Base-by-base conservation (phyloP, 2,797 vertebrate genomes). In the Gadopsis marmoratus region DNA sequence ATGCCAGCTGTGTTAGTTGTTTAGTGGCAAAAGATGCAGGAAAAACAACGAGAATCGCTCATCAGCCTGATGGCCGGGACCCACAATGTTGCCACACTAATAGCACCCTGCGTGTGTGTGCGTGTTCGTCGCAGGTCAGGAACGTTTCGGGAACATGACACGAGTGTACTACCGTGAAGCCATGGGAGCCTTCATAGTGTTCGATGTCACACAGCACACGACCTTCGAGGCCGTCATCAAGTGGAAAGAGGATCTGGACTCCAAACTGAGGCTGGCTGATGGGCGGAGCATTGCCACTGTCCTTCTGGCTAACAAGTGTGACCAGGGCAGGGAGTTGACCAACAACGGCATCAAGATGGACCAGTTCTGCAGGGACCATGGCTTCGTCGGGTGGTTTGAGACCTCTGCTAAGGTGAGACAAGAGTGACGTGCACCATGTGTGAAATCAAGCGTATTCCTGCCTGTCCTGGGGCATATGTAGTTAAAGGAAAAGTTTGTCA, bases 131-230 rank as follows among this genome's bases (percentile, higher is more conserved):
- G 2, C 92, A 99, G 98, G 98, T 88, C 98, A 99, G 91, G 98
- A 99, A 83, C 96, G 98, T 65, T 99, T 99, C 89, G 98, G 98
- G 85, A 99, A 99, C 94, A 99, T 99, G 98, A 99, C 98, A 0
- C 95, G 98, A 1, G 98, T 99, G 50, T 99, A 99, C 92, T 99
- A 99, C 93, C 95, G 98, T 71, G 98, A 99, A 91, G 98, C 98
- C 73, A 96, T 99, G 95, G 98, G 98, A 47, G 98, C 97, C 0
- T 96, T 99, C 90, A 98, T 99, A 54, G 98, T 99, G 88, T 99
- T 98, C 5, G 98, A 99, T 31, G 96, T 99, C 79, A 97, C 97
- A 3, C 96, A 98, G 81, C 96, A 97, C 14, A 95, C 97, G 0
- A 98, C 98, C 0, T 99, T 99, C 71, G 98, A 99, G 92, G 98